Conservation (phyloP, 92 coral and sea anemone species). For the Umimayanthus chanpuru region DNA sequence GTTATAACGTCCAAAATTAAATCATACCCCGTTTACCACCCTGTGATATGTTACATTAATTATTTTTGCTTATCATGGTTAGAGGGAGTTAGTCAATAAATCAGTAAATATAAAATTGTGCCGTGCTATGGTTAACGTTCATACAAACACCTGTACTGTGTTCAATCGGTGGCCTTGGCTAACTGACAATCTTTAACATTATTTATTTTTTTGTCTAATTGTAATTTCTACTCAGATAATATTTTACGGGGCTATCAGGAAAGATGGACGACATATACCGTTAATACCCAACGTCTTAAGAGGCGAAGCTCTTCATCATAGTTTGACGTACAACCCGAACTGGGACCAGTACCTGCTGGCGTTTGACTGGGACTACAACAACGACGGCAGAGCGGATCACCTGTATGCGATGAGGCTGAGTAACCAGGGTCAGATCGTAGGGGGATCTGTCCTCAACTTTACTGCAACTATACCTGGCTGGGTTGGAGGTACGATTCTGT, state of each 20-base stretch:
- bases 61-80: background rate
- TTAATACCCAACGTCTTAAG: slow-evolving; percentile 68
- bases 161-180: too few relatives aligned
- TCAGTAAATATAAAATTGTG: too few relatives aligned
- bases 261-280: slow-evolving; percentile 54
- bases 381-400: slow-evolving; percentile 75
- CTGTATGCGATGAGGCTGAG: slow-evolving; percentile 75
- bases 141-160: too few relatives aligned
- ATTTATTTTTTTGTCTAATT: background rate
- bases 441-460: slow-evolving; percentile 64
- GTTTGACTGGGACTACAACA: slow-evolving; percentile 83
- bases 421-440: slow-evolving; percentile 64
- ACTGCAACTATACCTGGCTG: slow-evolving; percentile 72
- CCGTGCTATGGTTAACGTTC: too few relatives aligned
- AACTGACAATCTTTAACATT: too few relatives aligned
- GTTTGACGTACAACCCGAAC: slow-evolving; percentile 75
- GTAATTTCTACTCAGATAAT: slow-evolving; percentile 53
- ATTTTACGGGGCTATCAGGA: slow-evolving; percentile 71
- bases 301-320: slow-evolving; percentile 85
- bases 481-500: slow-evolving; percentile 57
- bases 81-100: too few relatives aligned
- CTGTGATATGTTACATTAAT: background rate
- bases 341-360: slow-evolving; percentile 85
- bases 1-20: too few relatives aligned
- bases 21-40: too few relatives aligned